Conservation (phyloP, 2,113 vertebrate genomes). For the Sebastes fasciatus region DNA sequence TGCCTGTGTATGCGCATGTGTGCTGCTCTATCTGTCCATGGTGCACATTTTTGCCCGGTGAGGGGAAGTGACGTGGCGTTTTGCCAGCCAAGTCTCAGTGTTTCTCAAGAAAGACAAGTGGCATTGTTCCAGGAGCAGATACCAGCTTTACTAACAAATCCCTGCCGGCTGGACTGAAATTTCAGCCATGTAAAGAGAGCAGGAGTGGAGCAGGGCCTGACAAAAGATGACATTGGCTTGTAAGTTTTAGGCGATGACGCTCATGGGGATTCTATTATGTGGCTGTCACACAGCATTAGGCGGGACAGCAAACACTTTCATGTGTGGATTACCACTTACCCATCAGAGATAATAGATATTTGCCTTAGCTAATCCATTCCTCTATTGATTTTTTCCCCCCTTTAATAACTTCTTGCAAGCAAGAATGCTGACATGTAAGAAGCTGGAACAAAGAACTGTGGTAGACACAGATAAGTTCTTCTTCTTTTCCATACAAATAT, state of each 20-base stretch:
- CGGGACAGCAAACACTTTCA: slow-evolving; percentile 87
- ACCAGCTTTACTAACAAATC: slow-evolving; percentile 82
- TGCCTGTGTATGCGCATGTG: background rate
- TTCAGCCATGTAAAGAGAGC: slow-evolving; percentile 80
- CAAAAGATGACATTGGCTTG: slow-evolving; percentile 87
- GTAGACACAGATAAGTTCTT: slow-evolving; percentile 63
- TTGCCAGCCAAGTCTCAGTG: slow-evolving; percentile 63
- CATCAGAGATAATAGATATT: slow-evolving; percentile 86
- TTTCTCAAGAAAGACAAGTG: slow-evolving; percentile 74
- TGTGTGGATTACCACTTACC: slow-evolving; percentile 89
- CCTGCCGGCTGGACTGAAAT: slow-evolving; percentile 74
- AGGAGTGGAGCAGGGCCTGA: slow-evolving; percentile 78
- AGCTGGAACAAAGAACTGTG: slow-evolving; percentile 59
- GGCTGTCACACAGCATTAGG: slow-evolving; percentile 88
- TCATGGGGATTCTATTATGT: slow-evolving; percentile 85
- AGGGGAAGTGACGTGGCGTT: slow-evolving; percentile 49
- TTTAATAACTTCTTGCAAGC: slow-evolving; percentile 85
- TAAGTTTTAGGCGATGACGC: slow-evolving; percentile 78
- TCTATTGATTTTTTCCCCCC: slow-evolving; percentile 75
- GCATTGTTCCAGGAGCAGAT: slow-evolving; percentile 73
- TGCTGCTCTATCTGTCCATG: background rate
- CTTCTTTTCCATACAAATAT: slow-evolving; percentile 51
- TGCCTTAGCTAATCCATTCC: slow-evolving; percentile 84
- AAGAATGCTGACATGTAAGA: slow-evolving; percentile 82
- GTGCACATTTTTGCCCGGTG: slow-evolving; percentile 18